A percentile compares a stretch with the other conserved stretches of the same genome.
Evolutionary conservation across 2,888 invertebrate genomes (phyloP).

Genomic region (Plagodis dolabraria): DNA sequence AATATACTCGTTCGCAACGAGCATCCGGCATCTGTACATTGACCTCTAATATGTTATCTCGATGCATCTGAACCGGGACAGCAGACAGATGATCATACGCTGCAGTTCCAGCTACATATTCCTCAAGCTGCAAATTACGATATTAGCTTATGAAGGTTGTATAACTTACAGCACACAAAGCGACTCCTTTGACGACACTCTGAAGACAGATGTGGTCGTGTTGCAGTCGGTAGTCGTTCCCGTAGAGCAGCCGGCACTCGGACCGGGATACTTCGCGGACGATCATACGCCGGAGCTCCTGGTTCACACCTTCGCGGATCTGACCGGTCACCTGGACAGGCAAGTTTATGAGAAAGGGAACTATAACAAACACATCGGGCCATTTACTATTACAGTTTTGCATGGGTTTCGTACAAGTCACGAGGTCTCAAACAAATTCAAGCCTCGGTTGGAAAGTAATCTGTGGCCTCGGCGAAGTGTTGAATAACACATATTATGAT

Average conservation of each 20-base stretch:
- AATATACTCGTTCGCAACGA: too few species aligned
- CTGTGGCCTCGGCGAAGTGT: too few species aligned
- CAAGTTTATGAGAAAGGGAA: not conserved
- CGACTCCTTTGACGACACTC: conserved; percentile 68
- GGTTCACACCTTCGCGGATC: conserved; percentile 74
- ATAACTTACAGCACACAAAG: conserved; percentile 74
- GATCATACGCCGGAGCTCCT: conserved; percentile 76
- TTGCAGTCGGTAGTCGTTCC: conserved; percentile 73
- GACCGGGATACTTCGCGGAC: conserved; percentile 59
- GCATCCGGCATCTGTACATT: not conserved
- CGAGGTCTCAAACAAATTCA: too few species aligned
- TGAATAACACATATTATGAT: too few species aligned
- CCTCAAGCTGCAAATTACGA: not conserved
- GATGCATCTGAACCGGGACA: not conserved
- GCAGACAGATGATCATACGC: not conserved
- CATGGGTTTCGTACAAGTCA: too few species aligned
- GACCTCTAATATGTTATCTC: too few species aligned
- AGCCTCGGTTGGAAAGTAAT: too few species aligned
- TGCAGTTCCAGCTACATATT: not conserved
- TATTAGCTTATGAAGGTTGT: not conserved
- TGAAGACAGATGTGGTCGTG: conserved; percentile 74
- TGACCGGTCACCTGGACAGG: conserved; percentile 65
- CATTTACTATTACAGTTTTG: too few species aligned
- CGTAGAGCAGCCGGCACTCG: conserved; percentile 67
- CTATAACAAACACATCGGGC: not conserved